These are phyloP conservation scores for Anhinga anhinga DNA, from an alignment of 2,113 vertebrate genomes.

Conservation along the genomic window DNA sequence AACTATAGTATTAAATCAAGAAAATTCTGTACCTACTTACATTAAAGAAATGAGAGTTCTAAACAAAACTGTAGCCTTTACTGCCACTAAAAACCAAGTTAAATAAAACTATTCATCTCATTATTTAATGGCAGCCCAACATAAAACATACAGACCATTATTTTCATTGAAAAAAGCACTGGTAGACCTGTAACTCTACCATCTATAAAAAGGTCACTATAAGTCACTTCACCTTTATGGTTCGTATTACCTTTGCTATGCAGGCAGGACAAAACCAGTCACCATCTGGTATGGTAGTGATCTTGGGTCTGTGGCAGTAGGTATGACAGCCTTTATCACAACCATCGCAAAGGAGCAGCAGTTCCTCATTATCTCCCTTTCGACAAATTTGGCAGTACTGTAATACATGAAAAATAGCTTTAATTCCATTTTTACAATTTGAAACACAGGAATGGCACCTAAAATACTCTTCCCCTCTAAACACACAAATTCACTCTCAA, in stretches of 20 bases:
- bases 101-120: background rate
- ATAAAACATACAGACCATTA: background rate
- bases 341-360: conserved; percentile 95
- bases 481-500: background rate
- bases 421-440: background rate
- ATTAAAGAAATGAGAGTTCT: background rate
- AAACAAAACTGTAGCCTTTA: background rate
- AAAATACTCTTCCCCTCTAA: conserved; percentile 21
- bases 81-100: background rate
- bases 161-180: background rate
- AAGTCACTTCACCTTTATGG: background rate
- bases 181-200: background rate
- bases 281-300: conserved; percentile 93
- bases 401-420: conserved; percentile 54
- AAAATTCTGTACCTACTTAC: background rate
- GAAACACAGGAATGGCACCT: background rate
- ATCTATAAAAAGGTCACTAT: background rate
- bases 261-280: conserved; percentile 99
- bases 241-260: conserved; percentile 90
- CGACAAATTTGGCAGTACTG: conserved; percentile 98
- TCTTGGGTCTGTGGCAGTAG: conserved; percentile 98
- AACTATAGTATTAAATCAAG: background rate
- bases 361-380: conserved; percentile 97
- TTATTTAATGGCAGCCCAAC: background rate
- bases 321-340: conserved; percentile 99